Evolutionary conservation across 2,888 invertebrate genomes (phyloP), one percentile per base, ranked within the genome.

Genomic region (Ormyrus labotus): DNA sequence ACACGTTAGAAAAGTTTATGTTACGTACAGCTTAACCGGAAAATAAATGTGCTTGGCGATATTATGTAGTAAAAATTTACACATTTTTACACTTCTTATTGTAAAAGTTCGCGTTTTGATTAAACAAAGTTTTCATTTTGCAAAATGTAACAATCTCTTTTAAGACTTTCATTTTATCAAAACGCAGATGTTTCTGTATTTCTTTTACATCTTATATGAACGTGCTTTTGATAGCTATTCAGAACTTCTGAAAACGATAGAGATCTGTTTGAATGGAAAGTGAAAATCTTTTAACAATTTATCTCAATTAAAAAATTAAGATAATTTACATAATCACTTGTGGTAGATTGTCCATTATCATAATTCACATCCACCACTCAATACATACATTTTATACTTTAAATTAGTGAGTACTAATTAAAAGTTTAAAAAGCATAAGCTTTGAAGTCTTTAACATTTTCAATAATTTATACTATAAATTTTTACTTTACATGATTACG

Each of bases 21-120:
- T 67, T 71, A 70, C 63, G n/a, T 58, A 55, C 34, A 73, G 4
- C 50, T 19, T 11, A 13, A 60, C 10, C 58, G 73, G 58, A 57
- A 63, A 73, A 79, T 34, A 73, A 69, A 34, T 57, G 55, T 61
- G 50, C 19, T 70, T 65, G 11, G 8, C 48, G 6, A 70, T 65
- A 60, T 8, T 45, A 19, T 55, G 2, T 34, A 34, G 34, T 63
- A 53, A 55, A 67, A 65, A 63, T 53, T 50, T 60, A 70, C 63
- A 60, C 65, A 65, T 34, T 70, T 47, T 74, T 68, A 53, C 48
- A 19, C 70, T 34, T 64, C 60, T 13, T 11, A 7, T 10, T 71
- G 57, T 50, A 55, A 55, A 67, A 60, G n/a, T 34, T 51, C 6
- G 8, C 8, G 19, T 69, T 63, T 69, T 10, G 64, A 69, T 19